phyloP scores from a whole-genome alignment of 37 sponge, comb jelly and placozoan species.

The Bolinopsis microptera region DNA sequence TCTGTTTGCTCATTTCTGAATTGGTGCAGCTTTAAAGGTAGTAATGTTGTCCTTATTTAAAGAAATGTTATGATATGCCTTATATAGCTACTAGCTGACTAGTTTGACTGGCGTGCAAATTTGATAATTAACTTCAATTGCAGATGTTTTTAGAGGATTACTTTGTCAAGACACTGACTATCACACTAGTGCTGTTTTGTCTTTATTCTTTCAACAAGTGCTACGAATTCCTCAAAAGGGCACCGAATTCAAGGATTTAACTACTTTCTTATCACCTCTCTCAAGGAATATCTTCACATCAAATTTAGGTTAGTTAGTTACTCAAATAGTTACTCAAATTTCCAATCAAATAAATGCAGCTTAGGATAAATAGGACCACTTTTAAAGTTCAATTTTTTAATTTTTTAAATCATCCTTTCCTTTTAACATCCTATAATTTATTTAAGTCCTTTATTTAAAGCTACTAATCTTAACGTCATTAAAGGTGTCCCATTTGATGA shows the following conservation, averaged over 20 bases:
- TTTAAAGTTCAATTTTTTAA: neutral
- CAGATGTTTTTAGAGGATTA: neutral
- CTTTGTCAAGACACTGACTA: neutral
- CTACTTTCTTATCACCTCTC: neutral
- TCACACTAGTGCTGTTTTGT: conserved; percentile 19
- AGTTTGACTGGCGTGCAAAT: neutral
- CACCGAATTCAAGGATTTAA: neutral
- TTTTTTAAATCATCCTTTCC: neutral
- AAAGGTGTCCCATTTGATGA: conserved; percentile 4
- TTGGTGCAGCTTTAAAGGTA: neutral
- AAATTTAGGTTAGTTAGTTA: neutral
- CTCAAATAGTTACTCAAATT: too few relatives aligned
- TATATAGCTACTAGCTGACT: neutral
- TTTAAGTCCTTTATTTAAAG: too few relatives aligned
- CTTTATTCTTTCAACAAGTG: neutral
- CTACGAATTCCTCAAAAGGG: neutral
- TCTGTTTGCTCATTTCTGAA: conserved; percentile 26
- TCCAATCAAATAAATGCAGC: too few relatives aligned
- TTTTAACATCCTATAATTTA: neutral
- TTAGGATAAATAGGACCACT: neutral
- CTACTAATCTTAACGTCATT: too few relatives aligned
- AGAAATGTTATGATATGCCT: too few relatives aligned
- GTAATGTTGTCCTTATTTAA: too few relatives aligned
- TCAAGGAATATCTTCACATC: conserved; percentile 11
- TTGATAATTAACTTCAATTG: neutral